phyloP scores from a whole-genome alignment of 2,113 vertebrate species.

The Anguilla japonica region DNA sequence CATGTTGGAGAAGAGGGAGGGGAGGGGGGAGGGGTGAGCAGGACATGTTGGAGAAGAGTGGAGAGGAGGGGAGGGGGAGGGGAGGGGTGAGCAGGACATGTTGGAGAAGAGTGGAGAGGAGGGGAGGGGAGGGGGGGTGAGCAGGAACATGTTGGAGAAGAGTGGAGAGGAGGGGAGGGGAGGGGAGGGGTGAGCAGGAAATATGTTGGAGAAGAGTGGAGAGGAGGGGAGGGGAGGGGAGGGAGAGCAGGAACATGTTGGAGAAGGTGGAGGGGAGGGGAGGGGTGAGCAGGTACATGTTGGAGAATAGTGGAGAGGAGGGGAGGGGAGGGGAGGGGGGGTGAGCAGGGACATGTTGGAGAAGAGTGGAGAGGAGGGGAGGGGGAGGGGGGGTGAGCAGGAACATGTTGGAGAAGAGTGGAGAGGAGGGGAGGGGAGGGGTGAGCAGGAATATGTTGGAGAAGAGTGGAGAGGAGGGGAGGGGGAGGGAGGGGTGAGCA shows the following conservation, averaged over 20 bases:
- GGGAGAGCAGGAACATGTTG: neutral
- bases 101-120: neutral
- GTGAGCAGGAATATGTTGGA: too few relatives aligned
- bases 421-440: conserved; percentile 8
- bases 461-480: too few relatives aligned
- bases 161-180: conserved; percentile 1
- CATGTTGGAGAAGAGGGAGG: neutral
- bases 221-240: conserved; percentile 13
- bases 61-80: conserved; percentile 5
- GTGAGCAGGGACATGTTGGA: too few relatives aligned
- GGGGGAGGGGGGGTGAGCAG: neutral
- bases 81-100: neutral
- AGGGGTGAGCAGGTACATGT: too few relatives aligned
- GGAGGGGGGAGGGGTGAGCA: neutral
- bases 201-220: neutral
- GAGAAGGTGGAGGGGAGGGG: too few relatives aligned
- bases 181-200: neutral
- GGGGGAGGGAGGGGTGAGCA: too few relatives aligned
- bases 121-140: conserved; percentile 3
- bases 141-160: neutral
- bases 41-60: neutral
- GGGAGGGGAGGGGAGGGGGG: too few relatives aligned
- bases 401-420: neutral
- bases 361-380: neutral
- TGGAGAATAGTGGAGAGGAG: too few relatives aligned